These are phyloP conservation scores for Polyergus mexicanus DNA, from an alignment of 1,140 invertebrate species.

Conservation along the genomic window DNA sequence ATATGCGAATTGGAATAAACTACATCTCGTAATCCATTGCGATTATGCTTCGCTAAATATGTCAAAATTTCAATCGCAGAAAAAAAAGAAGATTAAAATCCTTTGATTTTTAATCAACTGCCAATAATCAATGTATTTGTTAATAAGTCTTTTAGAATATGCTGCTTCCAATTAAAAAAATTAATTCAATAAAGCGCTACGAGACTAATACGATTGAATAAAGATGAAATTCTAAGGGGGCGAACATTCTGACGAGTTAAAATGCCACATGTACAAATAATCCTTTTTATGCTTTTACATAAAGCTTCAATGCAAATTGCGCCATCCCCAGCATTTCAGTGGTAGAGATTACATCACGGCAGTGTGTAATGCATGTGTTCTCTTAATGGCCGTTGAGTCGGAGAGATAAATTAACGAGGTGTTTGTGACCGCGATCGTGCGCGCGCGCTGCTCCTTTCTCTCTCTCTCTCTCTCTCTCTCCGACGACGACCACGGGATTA, in stretches of 20 bases:
- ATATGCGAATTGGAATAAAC: background rate
- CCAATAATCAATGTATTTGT: background rate
- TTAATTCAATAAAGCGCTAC: background rate
- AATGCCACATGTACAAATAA: constrained; percentile 1
- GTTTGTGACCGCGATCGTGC: constrained; percentile 66
- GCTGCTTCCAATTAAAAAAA: too few relatives aligned
- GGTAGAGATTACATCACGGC: constrained; percentile 8
- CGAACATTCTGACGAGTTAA: background rate
- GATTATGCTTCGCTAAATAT: background rate
- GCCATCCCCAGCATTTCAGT: background rate
- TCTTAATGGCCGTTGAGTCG: constrained; percentile 57
- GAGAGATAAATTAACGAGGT: constrained; percentile 74
- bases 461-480: background rate
- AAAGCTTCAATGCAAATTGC: constrained; percentile 19
- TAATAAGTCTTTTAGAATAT: background rate
- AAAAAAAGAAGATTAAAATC: background rate
- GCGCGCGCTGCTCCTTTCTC: background rate
- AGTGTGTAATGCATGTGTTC: constrained; percentile 15
- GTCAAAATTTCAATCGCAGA: background rate
- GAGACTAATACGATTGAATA: constrained; percentile 6
- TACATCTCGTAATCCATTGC: background rate
- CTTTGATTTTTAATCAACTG: background rate
- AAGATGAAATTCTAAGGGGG: background rate
- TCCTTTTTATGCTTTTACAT: constrained; percentile 11
- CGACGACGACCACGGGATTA: constrained; percentile 47